Base-by-base conservation (phyloP, 2,797 vertebrate species). In the Trematomus bernacchii region DNA sequence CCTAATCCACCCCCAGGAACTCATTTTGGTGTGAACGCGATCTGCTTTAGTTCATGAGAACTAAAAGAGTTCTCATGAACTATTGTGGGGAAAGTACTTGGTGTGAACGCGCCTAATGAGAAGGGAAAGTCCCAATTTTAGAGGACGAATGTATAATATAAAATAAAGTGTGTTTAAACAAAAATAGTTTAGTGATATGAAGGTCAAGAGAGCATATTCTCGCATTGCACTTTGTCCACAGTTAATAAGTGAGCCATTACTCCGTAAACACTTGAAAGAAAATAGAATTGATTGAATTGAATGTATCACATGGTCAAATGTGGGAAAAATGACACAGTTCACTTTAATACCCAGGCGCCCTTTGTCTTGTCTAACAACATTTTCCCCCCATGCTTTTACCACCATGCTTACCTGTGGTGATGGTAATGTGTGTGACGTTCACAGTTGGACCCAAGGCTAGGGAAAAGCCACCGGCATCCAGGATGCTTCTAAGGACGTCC, bases 321-420 rank as follows among this genome's bases (percentile, higher is more conserved):
- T 43, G 3, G 7, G 19, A 2, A 19, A 23, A 18, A 33, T 10
- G 4, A 5, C 15, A 63, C 6, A 1, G 3, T 3, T 27, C 16
- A 46, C 59, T 16, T 44, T 14, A 53, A 40, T 7, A 50, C 21
- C 18, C 51, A 19, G 15, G 7, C 10, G 18, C 19, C 15, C 3
- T 19, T 1, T 3, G 9, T 44, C 10, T 9, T 40, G 2, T 52
- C 16, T 16, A 3, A 18, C 4, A 44, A 19, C 33, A 19, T n/a
- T 12, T 8, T 18, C 12, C 27, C 18, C 6, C 6, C 3, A 4
- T 12, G 11, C 11, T 40, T n/a, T 59, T 48, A 30, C n/a, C 1
- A 54, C 9, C 0, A 13, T 40, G 55, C 64, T 76, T 74, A 94
- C 94, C 93, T 83, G 93, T 89, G 70, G 82, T 91, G 19, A 93